Base-by-base conservation (phyloP, 2,888 invertebrate genomes). In the Gonocerus acuteangulatus region DNA sequence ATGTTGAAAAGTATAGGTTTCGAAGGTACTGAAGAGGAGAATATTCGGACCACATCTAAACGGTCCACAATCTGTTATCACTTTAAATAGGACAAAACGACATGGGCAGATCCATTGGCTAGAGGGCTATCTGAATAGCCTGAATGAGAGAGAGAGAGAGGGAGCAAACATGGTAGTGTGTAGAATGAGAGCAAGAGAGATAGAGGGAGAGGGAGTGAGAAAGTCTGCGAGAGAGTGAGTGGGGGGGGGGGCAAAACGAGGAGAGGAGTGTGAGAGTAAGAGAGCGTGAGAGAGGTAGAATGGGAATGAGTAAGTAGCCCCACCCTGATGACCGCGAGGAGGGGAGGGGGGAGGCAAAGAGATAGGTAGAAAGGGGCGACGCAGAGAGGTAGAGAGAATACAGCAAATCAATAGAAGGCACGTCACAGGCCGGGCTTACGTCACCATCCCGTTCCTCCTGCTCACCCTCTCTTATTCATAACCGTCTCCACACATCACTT, bases 231-330 rank as follows among this genome's bases (percentile, higher is more conserved):
- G 16, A 15, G 42, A 42, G 42, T n/a, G 42, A 42, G 42, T 4
- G 42, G 42, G 42, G 27, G 27, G 27, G 27, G 27, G 27, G 27
- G 27, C 9, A 9, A 16, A 16, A 13, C 4, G 42, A 42, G 42
- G 16, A 42, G 42, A 42, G 42, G 27, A 27, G 27, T 6, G 27
- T 27, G 27, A 27, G 27, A 27, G 45, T 21, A 7, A 9, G 34
- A 7, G 47, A 19, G 47, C 4, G 13, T 4, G 47, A 19, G 18
- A 22, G 23, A 18, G 47, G 32, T 27, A 57, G 22, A 45, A 57
- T 57, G 57, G 45, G 45, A 57, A 57, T 57, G 32, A 42, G 23
- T 57, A 57, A 57, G 57, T 57, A 32, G 57, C 57, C 57, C 57
- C 57, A 34, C 57, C 57, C 57, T 32, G 27, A 21, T 19, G n/a